These are phyloP conservation scores for Spodoptera frugiperda DNA, from an alignment of 1,140 invertebrate species.

Conservation along the genomic window DNA sequence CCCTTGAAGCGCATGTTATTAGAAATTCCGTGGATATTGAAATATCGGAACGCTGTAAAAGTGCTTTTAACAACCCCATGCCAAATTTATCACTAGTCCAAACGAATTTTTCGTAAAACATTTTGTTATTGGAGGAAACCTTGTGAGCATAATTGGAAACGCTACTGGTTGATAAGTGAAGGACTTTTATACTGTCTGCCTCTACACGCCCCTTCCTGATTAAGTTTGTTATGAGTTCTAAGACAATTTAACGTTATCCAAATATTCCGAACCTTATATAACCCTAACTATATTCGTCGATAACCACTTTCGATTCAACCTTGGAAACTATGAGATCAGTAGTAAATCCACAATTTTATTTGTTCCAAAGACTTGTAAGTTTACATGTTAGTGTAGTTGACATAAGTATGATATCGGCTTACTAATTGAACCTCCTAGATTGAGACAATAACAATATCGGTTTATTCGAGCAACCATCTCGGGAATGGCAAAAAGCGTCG, in stretches of 20 bases:
- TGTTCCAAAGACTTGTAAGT: too few species aligned
- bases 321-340: not conserved
- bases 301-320: not conserved
- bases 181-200: not conserved
- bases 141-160: constrained; percentile 24
- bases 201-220: not conserved
- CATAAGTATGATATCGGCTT: constrained; percentile 3
- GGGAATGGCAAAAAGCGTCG: constrained; percentile 22
- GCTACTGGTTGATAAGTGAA: constrained; percentile 7
- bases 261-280: not conserved
- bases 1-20: constrained; percentile 35
- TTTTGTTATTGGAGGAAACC: constrained; percentile 9
- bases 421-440: constrained; percentile 17
- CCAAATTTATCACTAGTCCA: constrained; percentile 26
- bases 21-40: constrained; percentile 42
- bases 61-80: constrained; percentile 29
- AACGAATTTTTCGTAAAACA: constrained; percentile 26
- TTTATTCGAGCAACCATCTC: constrained; percentile 24
- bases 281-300: not conserved
- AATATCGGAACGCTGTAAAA: constrained; percentile 33
- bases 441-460: constrained; percentile 36
- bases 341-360: not conserved
- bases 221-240: not conserved
- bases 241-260: constrained; percentile 2
- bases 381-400: too few species aligned